These are phyloP conservation scores for Nesogale talazaci DNA, from an alignment of 2,113 vertebrate species.

Conservation along the genomic window DNA sequence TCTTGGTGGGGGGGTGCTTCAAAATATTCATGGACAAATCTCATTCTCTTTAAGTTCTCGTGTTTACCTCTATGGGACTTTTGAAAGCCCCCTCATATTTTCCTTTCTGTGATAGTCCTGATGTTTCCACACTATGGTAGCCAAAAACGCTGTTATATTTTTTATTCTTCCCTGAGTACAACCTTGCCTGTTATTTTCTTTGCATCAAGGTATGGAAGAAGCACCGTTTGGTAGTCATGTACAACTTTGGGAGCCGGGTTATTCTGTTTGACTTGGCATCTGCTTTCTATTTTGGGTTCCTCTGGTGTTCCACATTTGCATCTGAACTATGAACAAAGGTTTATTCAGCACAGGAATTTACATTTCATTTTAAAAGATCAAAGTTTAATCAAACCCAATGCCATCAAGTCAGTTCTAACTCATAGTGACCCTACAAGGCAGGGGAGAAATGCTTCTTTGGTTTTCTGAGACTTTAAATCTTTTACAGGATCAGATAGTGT, in stretches of 20 bases:
- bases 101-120: not conserved
- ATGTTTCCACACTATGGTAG: not conserved
- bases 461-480: too few species aligned
- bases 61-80: too few species aligned
- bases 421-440: too few species aligned
- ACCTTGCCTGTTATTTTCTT: not conserved
- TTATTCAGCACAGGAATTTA: not conserved
- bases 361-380: not conserved
- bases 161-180: conserved; percentile 11
- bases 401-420: too few species aligned
- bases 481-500: too few species aligned
- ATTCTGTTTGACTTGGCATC: not conserved
- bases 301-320: not conserved
- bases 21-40: too few species aligned
- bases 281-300: not conserved
- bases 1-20: too few species aligned
- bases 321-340: not conserved
- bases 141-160: conserved; percentile 11
- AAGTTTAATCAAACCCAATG: too few species aligned
- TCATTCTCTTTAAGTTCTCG: too few species aligned
- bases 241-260: not conserved
- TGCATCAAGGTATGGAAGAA: not conserved
- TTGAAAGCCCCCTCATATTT: too few species aligned
- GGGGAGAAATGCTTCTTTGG: too few species aligned
- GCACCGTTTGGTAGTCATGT: not conserved